phyloP scores from a whole-genome alignment of 2,797 vertebrate genomes.

The Gallirallus australis region DNA sequence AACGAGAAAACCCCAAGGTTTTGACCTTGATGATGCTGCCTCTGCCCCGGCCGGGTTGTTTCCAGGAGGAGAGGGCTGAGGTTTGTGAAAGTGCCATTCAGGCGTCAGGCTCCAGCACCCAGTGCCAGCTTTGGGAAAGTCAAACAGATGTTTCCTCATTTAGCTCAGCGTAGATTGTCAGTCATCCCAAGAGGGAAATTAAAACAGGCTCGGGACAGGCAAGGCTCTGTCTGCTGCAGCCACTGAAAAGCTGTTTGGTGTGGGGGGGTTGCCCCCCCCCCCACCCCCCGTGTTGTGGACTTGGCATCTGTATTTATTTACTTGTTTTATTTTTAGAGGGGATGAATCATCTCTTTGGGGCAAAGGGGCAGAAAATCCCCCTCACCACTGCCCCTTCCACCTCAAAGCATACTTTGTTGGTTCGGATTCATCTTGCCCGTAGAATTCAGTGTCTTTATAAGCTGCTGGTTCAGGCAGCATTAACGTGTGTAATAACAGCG shows the following conservation, averaged over 20 bases:
- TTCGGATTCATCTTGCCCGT: not conserved
- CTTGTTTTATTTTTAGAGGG: conserved; percentile 39
- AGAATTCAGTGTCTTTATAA: not conserved
- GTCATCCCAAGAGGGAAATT: conserved; percentile 57
- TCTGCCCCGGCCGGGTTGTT: not conserved
- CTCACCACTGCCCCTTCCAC: not conserved
- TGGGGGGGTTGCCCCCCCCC: not conserved
- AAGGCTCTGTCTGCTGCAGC: conserved; percentile 47
- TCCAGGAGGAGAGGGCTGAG: conserved; percentile 21
- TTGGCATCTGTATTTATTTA: conserved; percentile 18
- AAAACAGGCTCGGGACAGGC: conserved; percentile 34
- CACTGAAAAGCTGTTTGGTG: not conserved
- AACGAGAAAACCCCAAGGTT: not conserved
- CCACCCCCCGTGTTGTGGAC: not conserved
- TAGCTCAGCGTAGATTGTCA: conserved; percentile 32
- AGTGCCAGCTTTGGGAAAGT: conserved; percentile 32
- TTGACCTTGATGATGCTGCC: rapidly evolving
- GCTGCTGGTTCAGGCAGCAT: not conserved
- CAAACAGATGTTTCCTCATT: conserved; percentile 69
- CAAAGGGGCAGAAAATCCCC: not conserved
- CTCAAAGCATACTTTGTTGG: not conserved
- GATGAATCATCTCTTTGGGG: conserved; percentile 1
- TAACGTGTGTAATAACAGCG: no score
- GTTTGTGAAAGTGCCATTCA: conserved; percentile 24
- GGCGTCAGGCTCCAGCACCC: conserved; percentile 31